Evolutionary conservation across 2,888 invertebrate genomes (phyloP), one percentile per base, ranked within the genome.

Genomic region (Petrolisthes manimaculis): DNA sequence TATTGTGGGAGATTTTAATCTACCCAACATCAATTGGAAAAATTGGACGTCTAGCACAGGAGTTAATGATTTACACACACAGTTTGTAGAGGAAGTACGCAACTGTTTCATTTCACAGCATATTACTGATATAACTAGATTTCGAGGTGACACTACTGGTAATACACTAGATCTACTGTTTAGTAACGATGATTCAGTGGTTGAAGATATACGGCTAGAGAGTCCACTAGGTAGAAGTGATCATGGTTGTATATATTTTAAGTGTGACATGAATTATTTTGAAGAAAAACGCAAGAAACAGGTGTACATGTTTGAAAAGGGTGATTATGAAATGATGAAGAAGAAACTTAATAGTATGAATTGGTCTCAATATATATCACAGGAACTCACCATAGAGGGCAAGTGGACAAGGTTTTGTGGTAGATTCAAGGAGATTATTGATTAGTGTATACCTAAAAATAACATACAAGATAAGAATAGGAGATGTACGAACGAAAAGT

Each of bases 91-190:
- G n/a, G 51, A 80, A 55, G 53, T 80, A 53, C 6, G 54, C 8
- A 53, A 80, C n/a, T 80, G 80, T 55, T 80, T 51, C n/a, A 24
- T 80, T 53, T 9, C n/a, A 12, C 80, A 80, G 51, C 80, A 80
- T 37, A 53, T 80, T 53, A 80, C n/a, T 12, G 81, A 80, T n/a
- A 55, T 4, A 53, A 80, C 81, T 37, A 80, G 81, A 55, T 54
- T 24, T 18, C n/a, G 81, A 54, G 81, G 4, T 53, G 54, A 2
- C 14, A 21, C 12, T 21, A 80, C 1, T 18, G 81, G 56, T 14
- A 55, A 80, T 80, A 80, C 21, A 14, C 54, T 80, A 18, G 81
- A 80, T 53, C 14, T 80, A 21, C 12, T 80, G n/a, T 54, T 80
- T 53, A 80, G 1, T 12, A 21, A 80, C 53, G 81, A 80, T 54